Evolutionary conservation across 2,888 invertebrate species (phyloP).

Genomic region (Drosophila diplacantha): DNA sequence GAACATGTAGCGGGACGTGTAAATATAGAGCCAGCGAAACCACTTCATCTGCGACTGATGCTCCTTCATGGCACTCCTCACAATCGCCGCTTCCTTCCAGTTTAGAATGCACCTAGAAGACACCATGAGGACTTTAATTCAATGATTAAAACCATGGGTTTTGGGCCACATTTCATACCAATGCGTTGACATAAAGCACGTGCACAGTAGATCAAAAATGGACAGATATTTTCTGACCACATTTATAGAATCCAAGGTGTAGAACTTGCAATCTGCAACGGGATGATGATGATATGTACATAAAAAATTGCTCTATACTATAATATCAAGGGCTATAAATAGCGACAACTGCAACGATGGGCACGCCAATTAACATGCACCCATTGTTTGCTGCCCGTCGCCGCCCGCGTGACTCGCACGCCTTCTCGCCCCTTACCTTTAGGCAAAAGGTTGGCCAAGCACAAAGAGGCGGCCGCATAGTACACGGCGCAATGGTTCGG

Average conservation of each 20-base stretch:
- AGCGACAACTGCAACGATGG: slow-evolving; percentile 46
- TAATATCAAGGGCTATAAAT: slow-evolving; percentile 35
- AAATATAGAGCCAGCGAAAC: slow-evolving; percentile 93
- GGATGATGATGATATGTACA: slow-evolving; percentile 27
- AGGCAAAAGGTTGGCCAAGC: slow-evolving; percentile 86
- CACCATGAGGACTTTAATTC: background rate
- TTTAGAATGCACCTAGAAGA: slow-evolving; percentile 82
- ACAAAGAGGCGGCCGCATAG: slow-evolving; percentile 88
- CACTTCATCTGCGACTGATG: slow-evolving; percentile 96
- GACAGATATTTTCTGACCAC: slow-evolving; percentile 91
- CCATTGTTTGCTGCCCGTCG: slow-evolving; percentile 40
- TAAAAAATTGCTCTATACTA: slow-evolving; percentile 49
- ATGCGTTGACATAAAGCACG: slow-evolving; percentile 86
- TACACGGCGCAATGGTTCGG: slow-evolving; percentile 93
- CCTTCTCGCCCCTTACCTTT: slow-evolving; percentile 80
- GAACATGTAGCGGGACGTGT: slow-evolving; percentile 92
- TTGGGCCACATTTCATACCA: slow-evolving; percentile 80
- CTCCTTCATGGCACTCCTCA: slow-evolving; percentile 88
- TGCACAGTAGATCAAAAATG: slow-evolving; percentile 89
- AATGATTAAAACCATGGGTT: background rate
- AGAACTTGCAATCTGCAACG: slow-evolving; percentile 87
- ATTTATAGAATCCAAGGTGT: slow-evolving; percentile 90
- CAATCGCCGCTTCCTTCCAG: slow-evolving; percentile 80
- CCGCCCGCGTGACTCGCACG: slow-evolving; percentile 37
- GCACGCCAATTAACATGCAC: slow-evolving; percentile 69